phyloP scores from a whole-genome alignment of 2,797 vertebrate species.

The Crenichthys baileyi region DNA sequence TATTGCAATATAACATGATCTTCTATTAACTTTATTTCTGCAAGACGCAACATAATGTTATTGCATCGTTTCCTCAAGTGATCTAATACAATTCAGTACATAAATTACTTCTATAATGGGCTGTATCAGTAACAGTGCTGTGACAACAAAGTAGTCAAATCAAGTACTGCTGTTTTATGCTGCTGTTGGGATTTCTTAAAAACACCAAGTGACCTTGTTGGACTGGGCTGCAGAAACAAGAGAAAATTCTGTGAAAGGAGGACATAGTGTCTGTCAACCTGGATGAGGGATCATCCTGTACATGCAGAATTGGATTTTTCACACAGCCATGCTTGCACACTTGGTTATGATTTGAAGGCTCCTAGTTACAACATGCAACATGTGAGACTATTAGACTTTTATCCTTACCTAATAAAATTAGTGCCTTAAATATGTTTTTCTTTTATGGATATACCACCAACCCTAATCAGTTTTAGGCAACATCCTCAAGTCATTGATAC shows the following conservation, averaged over 20 bases:
- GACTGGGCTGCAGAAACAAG: neutral
- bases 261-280: neutral
- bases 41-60: neutral
- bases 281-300: neutral
- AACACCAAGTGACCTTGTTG: neutral
- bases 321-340: neutral
- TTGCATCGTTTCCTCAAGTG: neutral
- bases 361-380: neutral
- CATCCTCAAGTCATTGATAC: neutral
- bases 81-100: too few relatives aligned
- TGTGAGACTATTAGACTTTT: neutral
- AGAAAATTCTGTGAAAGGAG: neutral
- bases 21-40: neutral
- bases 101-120: too few relatives aligned
- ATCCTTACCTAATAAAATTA: neutral
- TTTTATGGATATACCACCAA: neutral
- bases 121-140: too few relatives aligned
- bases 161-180: neutral
- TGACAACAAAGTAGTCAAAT: too few relatives aligned
- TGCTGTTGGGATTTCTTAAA: neutral
- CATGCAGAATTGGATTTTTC: neutral
- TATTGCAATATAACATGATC: neutral
- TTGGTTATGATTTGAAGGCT: neutral
- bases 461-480: neutral
- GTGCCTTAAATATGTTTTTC: neutral